Evolutionary conservation across 2,113 vertebrate species (phyloP).

Genomic region (Cephalopterus ornatus): DNA sequence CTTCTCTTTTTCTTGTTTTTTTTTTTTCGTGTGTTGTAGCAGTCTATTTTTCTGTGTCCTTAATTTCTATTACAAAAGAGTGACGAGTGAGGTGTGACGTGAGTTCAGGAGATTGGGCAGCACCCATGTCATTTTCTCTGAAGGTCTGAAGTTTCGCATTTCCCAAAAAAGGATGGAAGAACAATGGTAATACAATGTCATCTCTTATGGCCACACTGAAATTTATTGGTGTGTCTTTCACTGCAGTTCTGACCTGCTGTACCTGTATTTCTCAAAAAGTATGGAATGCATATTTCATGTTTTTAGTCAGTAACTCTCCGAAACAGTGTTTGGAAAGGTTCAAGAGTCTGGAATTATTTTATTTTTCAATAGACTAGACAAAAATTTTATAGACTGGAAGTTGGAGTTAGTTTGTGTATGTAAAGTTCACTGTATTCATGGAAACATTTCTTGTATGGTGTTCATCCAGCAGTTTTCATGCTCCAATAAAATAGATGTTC

Average conservation of each 20-base stretch:
- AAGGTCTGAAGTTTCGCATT: neutral
- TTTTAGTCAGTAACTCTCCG: neutral
- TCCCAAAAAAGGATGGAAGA: neutral
- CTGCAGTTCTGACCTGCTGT: neutral
- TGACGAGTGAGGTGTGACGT: neutral
- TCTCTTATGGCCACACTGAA: neutral
- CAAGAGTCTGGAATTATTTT: neutral
- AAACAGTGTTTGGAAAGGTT: neutral
- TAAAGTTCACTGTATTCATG: neutral
- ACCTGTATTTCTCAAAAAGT: neutral
- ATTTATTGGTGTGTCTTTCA: neutral
- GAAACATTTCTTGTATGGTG: neutral
- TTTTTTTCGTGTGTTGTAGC: neutral
- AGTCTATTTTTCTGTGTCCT: neutral
- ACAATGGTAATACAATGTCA: neutral
- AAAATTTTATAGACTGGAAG: neutral
- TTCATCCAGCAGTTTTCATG: neutral
- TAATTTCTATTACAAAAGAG: neutral
- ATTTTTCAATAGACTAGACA: neutral
- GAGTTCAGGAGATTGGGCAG: neutral
- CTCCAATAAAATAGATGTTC: neutral
- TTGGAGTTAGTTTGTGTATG: neutral
- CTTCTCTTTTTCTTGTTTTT: neutral
- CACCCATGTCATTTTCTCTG: neutral
- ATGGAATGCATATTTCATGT: neutral